Evolutionary conservation across 2,888 invertebrate genomes (phyloP).

Genomic region (Drosophila pseudotalamancana): DNA sequence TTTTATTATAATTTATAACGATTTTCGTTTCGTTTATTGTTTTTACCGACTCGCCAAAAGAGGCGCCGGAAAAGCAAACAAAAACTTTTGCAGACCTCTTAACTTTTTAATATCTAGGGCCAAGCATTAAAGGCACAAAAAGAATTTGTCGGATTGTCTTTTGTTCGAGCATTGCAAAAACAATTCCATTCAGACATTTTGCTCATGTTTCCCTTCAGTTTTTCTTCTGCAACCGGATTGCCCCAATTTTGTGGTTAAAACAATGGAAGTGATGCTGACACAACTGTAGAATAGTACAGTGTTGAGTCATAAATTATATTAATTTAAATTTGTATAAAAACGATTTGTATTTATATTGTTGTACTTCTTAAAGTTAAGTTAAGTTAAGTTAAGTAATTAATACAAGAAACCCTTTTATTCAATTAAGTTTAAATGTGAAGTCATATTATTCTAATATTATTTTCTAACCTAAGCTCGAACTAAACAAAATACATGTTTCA

Average conservation of each 20-base stretch:
- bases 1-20: conserved; percentile 56
- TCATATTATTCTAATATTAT: no score
- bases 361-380: no score
- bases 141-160: conserved; percentile 66
- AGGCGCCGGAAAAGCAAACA: conserved; percentile 30
- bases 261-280: conserved; percentile 62
- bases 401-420: no score
- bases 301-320: not conserved
- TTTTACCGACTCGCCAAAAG: conserved; percentile 24
- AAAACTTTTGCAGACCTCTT: conserved; percentile 49
- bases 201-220: conserved; percentile 6
- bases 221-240: not conserved
- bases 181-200: conserved; percentile 10
- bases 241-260: conserved; percentile 22
- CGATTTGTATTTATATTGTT: no score
- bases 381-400: no score
- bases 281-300: conserved; percentile 29
- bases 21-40: conserved; percentile 37
- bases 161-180: conserved; percentile 26
- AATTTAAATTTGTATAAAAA: not conserved
- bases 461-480: no score
- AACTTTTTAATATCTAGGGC: conserved; percentile 65
- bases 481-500: no score
- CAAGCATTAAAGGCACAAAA: conserved; percentile 68
- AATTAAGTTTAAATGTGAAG: no score